Percentiles rank a stretch among this genome's conserved stretches.
Conservation (phyloP, 37 sponge, comb jelly and placozoan species). For the Eunapius fragilis region DNA sequence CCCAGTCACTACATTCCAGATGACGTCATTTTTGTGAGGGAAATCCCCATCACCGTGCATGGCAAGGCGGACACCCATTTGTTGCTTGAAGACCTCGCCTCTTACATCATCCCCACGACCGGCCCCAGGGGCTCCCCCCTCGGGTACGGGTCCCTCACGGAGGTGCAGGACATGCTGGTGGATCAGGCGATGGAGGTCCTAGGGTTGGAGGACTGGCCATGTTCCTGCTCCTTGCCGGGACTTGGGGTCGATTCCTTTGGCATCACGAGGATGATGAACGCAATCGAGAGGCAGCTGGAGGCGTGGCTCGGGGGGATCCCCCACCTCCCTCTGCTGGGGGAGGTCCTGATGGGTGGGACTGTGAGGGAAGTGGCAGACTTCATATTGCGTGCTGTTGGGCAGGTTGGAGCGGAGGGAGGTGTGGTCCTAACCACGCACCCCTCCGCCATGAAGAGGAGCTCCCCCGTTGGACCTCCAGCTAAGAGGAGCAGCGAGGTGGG, state of each 20-base stretch:
- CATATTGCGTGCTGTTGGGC: background rate
- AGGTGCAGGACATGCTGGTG: background rate
- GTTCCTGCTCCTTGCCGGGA: background rate
- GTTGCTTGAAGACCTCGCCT: background rate
- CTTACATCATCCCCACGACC: background rate
- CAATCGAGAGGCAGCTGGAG: background rate
- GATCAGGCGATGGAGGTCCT: background rate
- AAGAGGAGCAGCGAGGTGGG: conserved; percentile 45
- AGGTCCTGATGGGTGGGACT: conserved; percentile 1
- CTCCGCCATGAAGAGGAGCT: background rate
- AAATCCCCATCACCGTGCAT: conserved; percentile 64
- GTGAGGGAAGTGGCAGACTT: conserved; percentile 4
- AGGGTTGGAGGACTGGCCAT: conserved; percentile 5
- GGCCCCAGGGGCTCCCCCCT: background rate
- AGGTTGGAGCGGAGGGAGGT: background rate
- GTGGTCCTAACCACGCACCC: background rate
- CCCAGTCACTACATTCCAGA: conserved; percentile 57
- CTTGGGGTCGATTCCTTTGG: conserved; percentile 66
- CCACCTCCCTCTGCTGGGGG: conserved; percentile 10
- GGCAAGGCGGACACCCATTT: conserved; percentile 35
- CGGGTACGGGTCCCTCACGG: background rate
- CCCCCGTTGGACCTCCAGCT: conserved; percentile 54
- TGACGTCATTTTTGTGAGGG: conserved; percentile 36
- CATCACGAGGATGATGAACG: conserved; percentile 38
- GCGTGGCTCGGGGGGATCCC: background rate